Base-by-base conservation (phyloP, 2,113 vertebrate genomes). In the Eudyptes chrysolophus region DNA sequence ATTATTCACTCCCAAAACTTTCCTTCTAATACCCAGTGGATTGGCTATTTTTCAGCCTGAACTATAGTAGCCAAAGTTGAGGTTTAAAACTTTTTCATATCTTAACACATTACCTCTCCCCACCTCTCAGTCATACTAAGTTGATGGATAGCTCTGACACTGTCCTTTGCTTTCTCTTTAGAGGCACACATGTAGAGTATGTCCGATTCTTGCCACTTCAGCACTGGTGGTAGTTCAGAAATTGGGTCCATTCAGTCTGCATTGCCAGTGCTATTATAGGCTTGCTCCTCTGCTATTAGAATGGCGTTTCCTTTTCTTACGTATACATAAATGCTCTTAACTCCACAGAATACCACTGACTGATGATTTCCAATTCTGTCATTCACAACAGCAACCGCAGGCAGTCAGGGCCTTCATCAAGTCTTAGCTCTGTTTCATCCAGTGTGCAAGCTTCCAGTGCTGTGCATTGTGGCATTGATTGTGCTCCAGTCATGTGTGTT, bases 101-200 rank as follows among this genome's bases (percentile, higher is more conserved):
- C 11, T 72, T 55, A 52, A 7, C 42, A 18, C 9, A 3, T 55
- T 6, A 25, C 20, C 20, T 84, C 21, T 92, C 54, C 36, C 21
- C 19, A n/a, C 38, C 9, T 65, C 57, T 49, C 44, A 30, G 14
- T 32, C 46, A 10, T 34, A 6, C 14, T 19, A 4, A 51, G 6
- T 51, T 83, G 22, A 9, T 22, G 66, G 36, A 3, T 20, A 20
- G 27, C 19, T 87, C 30, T 13, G 26, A 6, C 16, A 26, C 29
- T 48, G 29, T 48, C 38, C 10, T 62, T 10, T 58, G 29, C n/a
- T 29, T 51, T 74, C 40, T 25, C 30, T 61, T 21, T 11, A 26
- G 46, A 32, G 32, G 16, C 29, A 34, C 11, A 2, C 1, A 0
- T 4, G 5, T 19, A 15, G n/a, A 7, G 19, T n/a, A 2, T 46